Base-by-base conservation (phyloP, 2,888 invertebrate genomes). In the Pyrgus malvae region DNA sequence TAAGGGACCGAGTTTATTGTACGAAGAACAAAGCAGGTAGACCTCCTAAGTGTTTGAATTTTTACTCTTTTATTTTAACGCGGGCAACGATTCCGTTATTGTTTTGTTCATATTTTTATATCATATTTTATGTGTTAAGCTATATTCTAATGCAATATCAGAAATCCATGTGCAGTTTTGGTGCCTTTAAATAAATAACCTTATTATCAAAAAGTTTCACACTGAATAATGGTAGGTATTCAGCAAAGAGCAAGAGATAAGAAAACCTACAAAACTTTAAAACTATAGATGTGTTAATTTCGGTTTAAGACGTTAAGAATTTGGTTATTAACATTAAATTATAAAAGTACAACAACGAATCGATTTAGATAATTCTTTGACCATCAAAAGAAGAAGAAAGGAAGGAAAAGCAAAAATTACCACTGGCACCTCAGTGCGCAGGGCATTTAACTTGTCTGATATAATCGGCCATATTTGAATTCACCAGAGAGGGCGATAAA, bases 391-490 rank as follows among this genome's bases (percentile, higher is more conserved):
- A 17, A 37, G 17, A 16, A 9, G 8, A 37, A 35, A n/a, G n/a
- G n/a, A n/a, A n/a, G n/a, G n/a, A 21, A 9, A 19, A 33, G 23
- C 2, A 23, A 48, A 78, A 80, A 80, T 80, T 80, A 77, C 74
- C 74, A 76, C 76, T 72, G 72, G 64, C 73, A 74, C 71, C 70
- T 74, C 73, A 78, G 71, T 70, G 74, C 76, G 72, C 74, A 67
- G 70, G 78, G 77, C 78, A 80, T 81, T 85, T 76, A 80, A 75
- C 75, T 78, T 74, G 74, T 71, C 67, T 66, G 78, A 79, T 81
- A 84, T 84, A 86, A 86, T 85, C 84, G 81, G 67, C 72, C 79
- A 81, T 85, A 88, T 88, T 88, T 83, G 80, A 87, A 87, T 88
- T 82, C 79, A 76, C 76, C 74, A 74, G 77, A 75, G 76, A 72